Base-by-base conservation (phyloP, 2,113 vertebrate species). In the Corydoras sp. region DNA sequence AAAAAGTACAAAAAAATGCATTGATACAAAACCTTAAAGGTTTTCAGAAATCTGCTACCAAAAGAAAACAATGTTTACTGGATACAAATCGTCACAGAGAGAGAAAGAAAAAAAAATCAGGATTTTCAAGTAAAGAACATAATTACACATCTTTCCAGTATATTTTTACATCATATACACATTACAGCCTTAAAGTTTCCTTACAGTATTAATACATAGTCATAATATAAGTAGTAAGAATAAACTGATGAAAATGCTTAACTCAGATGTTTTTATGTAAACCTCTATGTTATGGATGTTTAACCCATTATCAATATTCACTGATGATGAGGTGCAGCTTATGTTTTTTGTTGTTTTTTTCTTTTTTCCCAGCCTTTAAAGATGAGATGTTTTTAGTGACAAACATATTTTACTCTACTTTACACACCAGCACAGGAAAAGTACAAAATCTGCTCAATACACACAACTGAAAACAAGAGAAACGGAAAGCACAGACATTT, bases 381-480 rank as follows among this genome's bases (percentile, higher is more conserved):
- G 85, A 84, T 88, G 87, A 88, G 81, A 83, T 83, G 82, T 82
- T 51, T 84, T 86, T 86, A 87, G 88, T 91, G 86, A 87, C 85
- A 86, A 86, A 88, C 83, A 87, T 82, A 88, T 84, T 89, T 84
- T 86, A 90, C 88, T 88, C 87, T 88, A 90, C 85, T 84, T 81
- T 85, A 90, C 85, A 83, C 88, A 91, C 87, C 77, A 82, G 84
- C 89, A 91, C 89, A 89, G 65, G 49, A 88, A 86, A 85, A 87
- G 85, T 91, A 91, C 88, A 91, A 90, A 91, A 88, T 83, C 85
- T 90, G 85, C 86, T 84, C 87, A 87, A 88, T 85, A 90, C 89
- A 92, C 84, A 87, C 79, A 85, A 76, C 87, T 84, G 81, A 90
- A 89, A 91, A 89, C 86, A 82, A 72, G 68, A 80, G 78, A 86